Evolutionary conservation across 1,140 invertebrate species (phyloP), one percentile per base, ranked within the genome.

Genomic region (Bombus fervidus): DNA sequence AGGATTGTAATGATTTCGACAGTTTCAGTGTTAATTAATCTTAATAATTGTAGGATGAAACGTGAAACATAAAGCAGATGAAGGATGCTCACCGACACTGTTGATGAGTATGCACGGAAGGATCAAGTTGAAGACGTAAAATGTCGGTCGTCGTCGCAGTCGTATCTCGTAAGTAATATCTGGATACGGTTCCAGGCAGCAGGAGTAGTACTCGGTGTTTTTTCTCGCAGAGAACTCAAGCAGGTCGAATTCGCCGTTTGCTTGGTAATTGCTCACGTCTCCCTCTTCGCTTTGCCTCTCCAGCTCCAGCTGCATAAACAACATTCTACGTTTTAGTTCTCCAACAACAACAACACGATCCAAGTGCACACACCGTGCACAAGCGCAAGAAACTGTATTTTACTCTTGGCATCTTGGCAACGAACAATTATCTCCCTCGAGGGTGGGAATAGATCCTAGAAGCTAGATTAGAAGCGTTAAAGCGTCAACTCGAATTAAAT

Each of bases 121-220:
- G 74, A 98, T 98, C 83, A 98, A 96, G 93, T 98, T 98, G 95
- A 98, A 98, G 18, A 99, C 97, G 93, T 98, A 99, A 93, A 98
- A 99, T 96, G 98, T 96, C 0, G 98, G 98, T 88, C 98, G 95
- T 85, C 98, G 94, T 81, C 97, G 94, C 53, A 98, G 94, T 79
- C 97, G 96, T 88, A 97, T 97, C 89, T 96, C 96, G 94, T 97
- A 98, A 9, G 97, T 97, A 86, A 96, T 96, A 89, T 96, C 96
- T 1, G 96, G 96, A 89, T 97, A 96, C 0, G 96, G 96, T 87
- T 97, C 96, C 0, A 95, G 94, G 90, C 97, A 97, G 91, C 97
- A 97, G 5, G 96, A 96, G 91, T 97, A 97, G 84, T 94, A 96
- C 83, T 97, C 96, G 73, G 97, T 96, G 94, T 98, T 96, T 86